Base-by-base conservation (phyloP, 2,888 invertebrate genomes). In the Melipona bicolor region DNA sequence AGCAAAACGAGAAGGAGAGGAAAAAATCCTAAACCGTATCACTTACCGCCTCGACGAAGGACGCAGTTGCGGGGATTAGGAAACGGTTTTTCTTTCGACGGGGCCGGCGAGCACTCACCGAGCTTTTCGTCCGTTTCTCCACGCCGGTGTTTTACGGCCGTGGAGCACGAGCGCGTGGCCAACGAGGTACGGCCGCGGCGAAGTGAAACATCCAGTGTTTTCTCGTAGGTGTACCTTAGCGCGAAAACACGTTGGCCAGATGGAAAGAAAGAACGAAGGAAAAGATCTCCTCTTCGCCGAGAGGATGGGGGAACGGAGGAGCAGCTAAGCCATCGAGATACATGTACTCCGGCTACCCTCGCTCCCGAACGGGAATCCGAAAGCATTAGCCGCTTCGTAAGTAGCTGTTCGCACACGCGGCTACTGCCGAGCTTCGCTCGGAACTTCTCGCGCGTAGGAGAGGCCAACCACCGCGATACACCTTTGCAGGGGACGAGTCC, bases 301-400 rank as follows among this genome's bases (percentile, higher is more conserved):
- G 69, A n/a, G 27, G 62, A 17, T 24, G 19, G n/a, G 61, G 67
- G 65, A 68, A 50, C 50, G 74, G 52, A 72, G 72, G 71, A 77
- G 78, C 74, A 73, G 77, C 67, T 83, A 79, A 83, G 85, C 85
- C 83, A 54, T 64, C 54, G 77, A 83, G 79, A 85, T 81, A 82
- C 85, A 77, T 77, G 87, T 77, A 76, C 81, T 72, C 79, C 50
- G 43, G 76, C 64, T 78, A 76, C 69, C 75, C 72, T 56, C 54
- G 85, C 72, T 79, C 77, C 74, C 65, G 68, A 84, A 72, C 79
- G 74, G 77, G 79, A 83, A 86, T 86, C 82, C 84, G 80, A 86
- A 85, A 80, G 88, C 86, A 86, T 86, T 88, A 88, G 87, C 78
- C 79, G 76, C 27, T 83, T 80, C 75, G 81, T 83, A 85, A 86